A percentile compares a stretch with the other conserved stretches of the same genome.
These are phyloP conservation scores for Apocrypta bakeri DNA, from an alignment of 1,140 invertebrate species.

Conservation along the genomic window DNA sequence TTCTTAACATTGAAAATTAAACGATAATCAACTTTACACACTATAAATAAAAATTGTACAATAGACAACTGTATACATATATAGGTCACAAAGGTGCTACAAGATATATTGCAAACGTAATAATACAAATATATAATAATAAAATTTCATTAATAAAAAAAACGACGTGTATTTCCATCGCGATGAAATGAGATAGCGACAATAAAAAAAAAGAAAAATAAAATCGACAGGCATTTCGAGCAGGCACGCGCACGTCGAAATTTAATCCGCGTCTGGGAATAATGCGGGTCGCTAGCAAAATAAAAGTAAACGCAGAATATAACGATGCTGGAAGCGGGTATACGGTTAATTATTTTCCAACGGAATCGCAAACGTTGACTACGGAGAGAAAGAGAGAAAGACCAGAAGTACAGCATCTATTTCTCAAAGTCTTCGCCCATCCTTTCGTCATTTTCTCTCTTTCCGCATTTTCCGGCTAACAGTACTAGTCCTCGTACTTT, in stretches of 20 bases:
- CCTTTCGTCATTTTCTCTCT: background rate
- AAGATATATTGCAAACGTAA: too few relatives aligned
- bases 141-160: background rate
- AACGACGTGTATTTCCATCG: background rate
- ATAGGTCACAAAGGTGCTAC: too few relatives aligned
- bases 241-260: background rate
- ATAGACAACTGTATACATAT: too few relatives aligned
- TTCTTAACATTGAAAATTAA: too few relatives aligned
- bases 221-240: too few relatives aligned
- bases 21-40: too few relatives aligned
- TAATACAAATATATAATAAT: too few relatives aligned
- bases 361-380: constrained; percentile 5
- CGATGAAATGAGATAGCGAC: background rate
- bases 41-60: too few relatives aligned
- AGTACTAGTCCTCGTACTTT: too few relatives aligned
- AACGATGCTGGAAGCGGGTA: background rate
- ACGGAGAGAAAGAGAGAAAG: too few relatives aligned
- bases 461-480: background rate
- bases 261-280: background rate
- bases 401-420: background rate
- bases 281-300: background rate
- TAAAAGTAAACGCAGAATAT: background rate
- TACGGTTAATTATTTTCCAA: constrained; percentile 35
- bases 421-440: background rate
- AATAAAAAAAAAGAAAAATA: background rate